A percentile compares a stretch with the other conserved stretches of the same genome.
Evolutionary conservation across 2,888 invertebrate species (phyloP).

Genomic region (Rhabditophanes sp.): DNA sequence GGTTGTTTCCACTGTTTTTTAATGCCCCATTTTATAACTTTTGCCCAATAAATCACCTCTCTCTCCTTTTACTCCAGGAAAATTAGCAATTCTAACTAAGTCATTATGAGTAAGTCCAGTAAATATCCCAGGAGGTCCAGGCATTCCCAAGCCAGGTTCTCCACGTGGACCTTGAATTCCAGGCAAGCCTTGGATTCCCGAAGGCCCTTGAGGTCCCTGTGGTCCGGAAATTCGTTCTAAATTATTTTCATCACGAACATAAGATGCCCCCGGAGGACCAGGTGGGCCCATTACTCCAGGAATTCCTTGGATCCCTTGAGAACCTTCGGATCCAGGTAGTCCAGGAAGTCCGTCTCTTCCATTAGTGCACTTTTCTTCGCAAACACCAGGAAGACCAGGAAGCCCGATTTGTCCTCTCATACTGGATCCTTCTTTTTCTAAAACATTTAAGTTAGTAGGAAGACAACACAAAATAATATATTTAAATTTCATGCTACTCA

Average conservation of each 20-base stretch:
- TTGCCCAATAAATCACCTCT: background rate
- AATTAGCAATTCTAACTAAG: constrained; percentile 26
- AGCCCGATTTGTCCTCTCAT: no score
- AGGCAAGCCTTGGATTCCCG: constrained; percentile 1
- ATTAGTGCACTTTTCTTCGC: constrained; percentile 14
- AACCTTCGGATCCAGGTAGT: constrained; percentile 6
- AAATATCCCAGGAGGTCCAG: constrained; percentile 16
- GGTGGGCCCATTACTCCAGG: constrained; percentile 19
- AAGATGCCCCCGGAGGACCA: constrained; percentile 16
- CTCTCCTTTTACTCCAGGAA: constrained; percentile 42
- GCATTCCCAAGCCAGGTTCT: constrained; percentile 9
- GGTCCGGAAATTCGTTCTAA: background rate
- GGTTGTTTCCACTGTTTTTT: no score
- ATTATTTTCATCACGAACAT: constrained; percentile 1
- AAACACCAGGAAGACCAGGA: no score
- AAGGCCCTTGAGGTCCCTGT: background rate
- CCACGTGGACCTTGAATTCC: constrained; percentile 15
- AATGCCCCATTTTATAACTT: constrained; percentile 1
- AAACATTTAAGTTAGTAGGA: no score
- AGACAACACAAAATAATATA: no score
- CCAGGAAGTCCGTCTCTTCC: constrained; percentile 11
- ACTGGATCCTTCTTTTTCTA: no score
- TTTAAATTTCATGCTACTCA: no score
- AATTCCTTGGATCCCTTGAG: constrained; percentile 2
- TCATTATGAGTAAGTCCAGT: constrained; percentile 29